Percentiles rank a stretch among this genome's conserved stretches.
Evolutionary conservation across 2,113 vertebrate genomes (phyloP).

Genomic region (Numenius arquata): DNA sequence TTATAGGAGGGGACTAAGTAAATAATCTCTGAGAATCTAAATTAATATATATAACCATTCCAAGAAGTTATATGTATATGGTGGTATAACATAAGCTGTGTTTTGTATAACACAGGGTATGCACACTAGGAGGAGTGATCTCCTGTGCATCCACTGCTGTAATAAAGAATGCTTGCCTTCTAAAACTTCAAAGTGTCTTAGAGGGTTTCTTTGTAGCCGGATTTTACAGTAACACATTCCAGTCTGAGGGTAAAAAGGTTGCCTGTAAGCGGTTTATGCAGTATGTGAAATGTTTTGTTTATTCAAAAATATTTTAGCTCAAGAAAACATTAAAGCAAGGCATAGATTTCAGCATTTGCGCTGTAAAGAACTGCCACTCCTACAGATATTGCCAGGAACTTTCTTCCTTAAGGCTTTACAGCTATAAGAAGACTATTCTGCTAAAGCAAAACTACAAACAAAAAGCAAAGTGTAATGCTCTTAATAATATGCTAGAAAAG

Average conservation of each 20-base stretch:
- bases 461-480: not conserved
- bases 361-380: slow-evolving; percentile 4
- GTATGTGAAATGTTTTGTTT: not conserved
- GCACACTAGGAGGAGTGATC: no score
- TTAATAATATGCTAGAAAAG: not conserved
- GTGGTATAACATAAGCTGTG: no score
- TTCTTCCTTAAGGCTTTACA: not conserved
- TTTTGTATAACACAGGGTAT: no score
- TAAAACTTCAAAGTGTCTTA: no score
- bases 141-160: no score
- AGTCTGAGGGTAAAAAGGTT: not conserved
- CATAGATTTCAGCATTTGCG: not conserved
- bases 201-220: no score
- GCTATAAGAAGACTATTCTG: not conserved
- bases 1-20: no score
- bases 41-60: no score
- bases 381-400: not conserved
- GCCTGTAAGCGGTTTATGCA: not conserved
- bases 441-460: not conserved
- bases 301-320: not conserved
- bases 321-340: not conserved
- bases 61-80: no score
- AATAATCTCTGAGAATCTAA: no score
- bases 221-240: not conserved
- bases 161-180: no score